Conservation (phyloP, 2,113 vertebrate species). For the Eptesicus fuscus region DNA sequence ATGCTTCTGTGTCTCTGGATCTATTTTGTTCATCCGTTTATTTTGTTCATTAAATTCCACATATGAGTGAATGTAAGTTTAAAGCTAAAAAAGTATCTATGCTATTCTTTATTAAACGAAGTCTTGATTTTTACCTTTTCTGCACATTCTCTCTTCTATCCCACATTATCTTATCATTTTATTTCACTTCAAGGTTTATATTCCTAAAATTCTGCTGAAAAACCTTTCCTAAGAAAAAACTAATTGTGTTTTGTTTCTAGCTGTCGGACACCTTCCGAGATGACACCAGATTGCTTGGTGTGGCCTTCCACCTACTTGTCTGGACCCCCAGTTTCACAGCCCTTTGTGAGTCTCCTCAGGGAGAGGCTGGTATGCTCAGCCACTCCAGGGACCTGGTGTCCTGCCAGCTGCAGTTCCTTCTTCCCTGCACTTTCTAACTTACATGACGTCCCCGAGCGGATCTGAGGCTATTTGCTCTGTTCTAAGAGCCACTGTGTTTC, state of each 20-base stretch:
- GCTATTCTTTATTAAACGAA: background rate
- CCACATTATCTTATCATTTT: background rate
- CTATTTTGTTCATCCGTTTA: no score
- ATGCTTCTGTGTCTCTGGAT: no score
- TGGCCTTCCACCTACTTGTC: background rate
- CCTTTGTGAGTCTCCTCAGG: background rate
- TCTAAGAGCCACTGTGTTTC: background rate
- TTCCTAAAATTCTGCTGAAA: background rate
- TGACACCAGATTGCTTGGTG: background rate
- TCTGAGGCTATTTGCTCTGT: background rate
- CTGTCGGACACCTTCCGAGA: background rate
- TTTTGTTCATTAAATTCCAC: no score
- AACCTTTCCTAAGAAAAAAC: background rate
- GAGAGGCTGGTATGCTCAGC: background rate
- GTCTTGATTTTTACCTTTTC: background rate
- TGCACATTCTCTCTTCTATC: background rate
- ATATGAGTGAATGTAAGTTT: background rate
- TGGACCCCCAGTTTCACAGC: background rate
- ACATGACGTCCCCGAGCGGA: background rate
- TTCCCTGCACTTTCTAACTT: background rate
- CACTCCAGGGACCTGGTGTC: background rate
- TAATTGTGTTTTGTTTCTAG: background rate
- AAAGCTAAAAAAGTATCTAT: background rate
- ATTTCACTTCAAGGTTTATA: background rate
- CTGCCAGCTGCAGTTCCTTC: background rate